Percentiles rank a stretch among this genome's conserved stretches.
Evolutionary conservation across 2,113 vertebrate genomes (phyloP).

Genomic region (Paraplagusia blochii): DNA sequence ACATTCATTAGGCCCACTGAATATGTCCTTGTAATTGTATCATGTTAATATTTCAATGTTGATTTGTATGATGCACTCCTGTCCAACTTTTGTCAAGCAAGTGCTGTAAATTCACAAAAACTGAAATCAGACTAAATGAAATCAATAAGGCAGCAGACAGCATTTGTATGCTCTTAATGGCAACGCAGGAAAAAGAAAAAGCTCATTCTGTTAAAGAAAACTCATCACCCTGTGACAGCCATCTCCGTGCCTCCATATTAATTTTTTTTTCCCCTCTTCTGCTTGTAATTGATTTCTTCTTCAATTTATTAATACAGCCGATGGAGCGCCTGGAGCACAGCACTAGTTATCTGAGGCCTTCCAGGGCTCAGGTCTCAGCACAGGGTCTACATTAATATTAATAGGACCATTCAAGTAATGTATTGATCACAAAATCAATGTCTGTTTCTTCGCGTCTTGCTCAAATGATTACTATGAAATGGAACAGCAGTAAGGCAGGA

Average conservation of each 20-base stretch:
- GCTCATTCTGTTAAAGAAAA: slow-evolving; percentile 23
- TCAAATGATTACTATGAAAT: slow-evolving; percentile 49
- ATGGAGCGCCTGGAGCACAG: slow-evolving; percentile 40
- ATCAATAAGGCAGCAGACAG: slow-evolving; percentile 6
- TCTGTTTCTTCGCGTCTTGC: slow-evolving; percentile 40
- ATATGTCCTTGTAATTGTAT: no score
- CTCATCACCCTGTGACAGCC: slow-evolving; percentile 34
- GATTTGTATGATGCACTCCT: no score
- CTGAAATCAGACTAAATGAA: background rate
- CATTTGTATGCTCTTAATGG: slow-evolving; percentile 32
- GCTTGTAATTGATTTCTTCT: slow-evolving; percentile 71
- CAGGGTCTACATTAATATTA: slow-evolving; percentile 67
- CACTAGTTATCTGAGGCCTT: slow-evolving; percentile 52
- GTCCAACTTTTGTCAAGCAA: no score
- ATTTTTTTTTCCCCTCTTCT: slow-evolving; percentile 58
- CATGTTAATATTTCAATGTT: no score
- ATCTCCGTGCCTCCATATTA: slow-evolving; percentile 33
- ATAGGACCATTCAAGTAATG: slow-evolving; percentile 52
- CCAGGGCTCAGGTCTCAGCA: slow-evolving; percentile 58
- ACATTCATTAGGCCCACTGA: no score
- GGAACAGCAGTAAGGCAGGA: slow-evolving; percentile 29
- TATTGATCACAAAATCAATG: slow-evolving; percentile 66
- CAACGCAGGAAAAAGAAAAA: slow-evolving; percentile 3
- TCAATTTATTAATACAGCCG: slow-evolving; percentile 63
- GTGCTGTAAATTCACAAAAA: background rate